phyloP scores from a whole-genome alignment of 1,140 invertebrate genomes.

The Pachyrhynchus sulphureomaculatus region DNA sequence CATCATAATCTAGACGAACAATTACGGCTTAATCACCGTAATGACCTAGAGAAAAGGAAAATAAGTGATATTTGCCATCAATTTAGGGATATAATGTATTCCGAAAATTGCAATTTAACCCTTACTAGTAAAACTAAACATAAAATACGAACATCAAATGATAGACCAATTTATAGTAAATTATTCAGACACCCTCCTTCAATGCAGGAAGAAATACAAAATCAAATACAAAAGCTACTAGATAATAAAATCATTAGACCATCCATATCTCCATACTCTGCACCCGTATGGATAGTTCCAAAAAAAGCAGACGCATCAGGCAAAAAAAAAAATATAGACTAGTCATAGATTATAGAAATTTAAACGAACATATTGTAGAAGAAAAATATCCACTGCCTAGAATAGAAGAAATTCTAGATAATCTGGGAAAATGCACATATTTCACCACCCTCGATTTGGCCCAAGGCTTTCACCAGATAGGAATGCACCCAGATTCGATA shows the following conservation, averaged over 20 bases:
- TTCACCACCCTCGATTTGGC: slow-evolving; percentile 56
- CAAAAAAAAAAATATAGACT: slow-evolving; percentile 47
- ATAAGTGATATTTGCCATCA: neutral
- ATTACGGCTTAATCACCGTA: neutral
- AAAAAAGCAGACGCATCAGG: slow-evolving; percentile 48
- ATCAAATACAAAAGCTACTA: slow-evolving; percentile 41
- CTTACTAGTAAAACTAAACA: slow-evolving; percentile 20
- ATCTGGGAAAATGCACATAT: slow-evolving; percentile 51
- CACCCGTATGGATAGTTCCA: slow-evolving; percentile 44
- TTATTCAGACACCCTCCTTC: slow-evolving; percentile 33
- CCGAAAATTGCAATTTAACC: slow-evolving; percentile 4
- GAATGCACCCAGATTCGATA: slow-evolving; percentile 45
- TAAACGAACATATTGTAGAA: slow-evolving; percentile 50
- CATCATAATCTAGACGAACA: neutral
- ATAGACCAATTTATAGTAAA: slow-evolving; percentile 22
- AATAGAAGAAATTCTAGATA: slow-evolving; percentile 55
- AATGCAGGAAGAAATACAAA: slow-evolving; percentile 42
- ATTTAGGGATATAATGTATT: slow-evolving; percentile 9
- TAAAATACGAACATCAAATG: slow-evolving; percentile 1
- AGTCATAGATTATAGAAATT: slow-evolving; percentile 51
- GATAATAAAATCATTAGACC: slow-evolving; percentile 45
- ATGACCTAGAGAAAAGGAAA: neutral
- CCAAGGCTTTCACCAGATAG: slow-evolving; percentile 55
- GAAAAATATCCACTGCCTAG: slow-evolving; percentile 58
- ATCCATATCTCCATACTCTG: slow-evolving; percentile 41